phyloP scores from a whole-genome alignment of 2,113 vertebrate genomes.

The Colistium nudipinnis region DNA sequence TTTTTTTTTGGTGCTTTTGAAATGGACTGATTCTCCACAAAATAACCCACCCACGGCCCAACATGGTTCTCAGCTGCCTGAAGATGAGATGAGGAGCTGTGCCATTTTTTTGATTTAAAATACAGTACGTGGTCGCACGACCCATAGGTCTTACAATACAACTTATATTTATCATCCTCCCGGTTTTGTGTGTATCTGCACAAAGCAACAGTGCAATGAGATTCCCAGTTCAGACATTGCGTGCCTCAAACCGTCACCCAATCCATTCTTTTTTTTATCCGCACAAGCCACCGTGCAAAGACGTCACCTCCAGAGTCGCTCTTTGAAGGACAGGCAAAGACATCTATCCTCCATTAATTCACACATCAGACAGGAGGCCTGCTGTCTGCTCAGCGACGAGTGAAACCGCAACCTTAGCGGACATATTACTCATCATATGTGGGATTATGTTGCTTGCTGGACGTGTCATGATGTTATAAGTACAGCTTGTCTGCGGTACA shows the following conservation, averaged over 20 bases:
- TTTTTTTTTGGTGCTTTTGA: no score
- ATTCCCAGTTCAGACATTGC: not conserved
- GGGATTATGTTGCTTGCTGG: constrained; percentile 26
- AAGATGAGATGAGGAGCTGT: no score
- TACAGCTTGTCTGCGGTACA: not conserved
- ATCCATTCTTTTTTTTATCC: not conserved
- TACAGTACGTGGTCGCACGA: no score
- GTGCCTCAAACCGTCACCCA: not conserved
- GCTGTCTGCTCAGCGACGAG: constrained; percentile 31
- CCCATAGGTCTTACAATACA: no score
- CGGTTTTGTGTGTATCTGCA: constrained; percentile 1
- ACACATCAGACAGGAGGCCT: no score
- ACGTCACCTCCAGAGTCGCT: constrained; percentile 19
- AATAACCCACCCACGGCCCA: no score
- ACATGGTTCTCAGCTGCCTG: no score
- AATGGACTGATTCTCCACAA: no score
- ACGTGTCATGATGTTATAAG: constrained; percentile 5
- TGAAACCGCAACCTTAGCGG: constrained; percentile 16
- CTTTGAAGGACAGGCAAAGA: not conserved
- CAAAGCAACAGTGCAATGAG: no score
- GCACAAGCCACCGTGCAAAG: constrained; percentile 1
- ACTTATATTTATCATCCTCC: no score
- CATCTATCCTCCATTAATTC: no score
- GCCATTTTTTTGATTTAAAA: no score
- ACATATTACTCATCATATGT: constrained; percentile 26